Evolutionary conservation across 2,888 invertebrate genomes (phyloP).

Genomic region (Chironomus tentans): DNA sequence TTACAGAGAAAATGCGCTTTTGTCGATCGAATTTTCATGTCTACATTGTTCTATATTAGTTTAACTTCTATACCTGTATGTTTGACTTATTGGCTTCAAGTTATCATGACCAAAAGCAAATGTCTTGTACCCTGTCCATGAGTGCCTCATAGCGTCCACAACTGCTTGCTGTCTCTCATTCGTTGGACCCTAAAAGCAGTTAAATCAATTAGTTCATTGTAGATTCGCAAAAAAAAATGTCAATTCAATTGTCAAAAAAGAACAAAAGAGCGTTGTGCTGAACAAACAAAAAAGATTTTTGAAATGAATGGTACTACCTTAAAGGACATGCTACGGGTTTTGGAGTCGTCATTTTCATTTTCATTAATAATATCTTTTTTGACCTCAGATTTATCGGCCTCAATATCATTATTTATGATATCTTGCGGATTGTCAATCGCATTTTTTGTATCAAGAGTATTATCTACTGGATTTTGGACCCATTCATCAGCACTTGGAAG

Average conservation of each 20-base stretch:
- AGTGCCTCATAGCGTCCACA: conserved; percentile 81
- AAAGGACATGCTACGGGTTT: neutral
- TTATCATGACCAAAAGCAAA: conserved; percentile 98
- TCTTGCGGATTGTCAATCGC: conserved; percentile 37
- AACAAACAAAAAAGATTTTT: conserved; percentile 31
- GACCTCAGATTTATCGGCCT: conserved; percentile 29
- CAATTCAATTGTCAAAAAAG: neutral
- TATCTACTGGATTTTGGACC: neutral
- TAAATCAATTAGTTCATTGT: conserved; percentile 17
- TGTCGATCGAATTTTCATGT: too few relatives aligned
- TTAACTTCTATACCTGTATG: conserved; percentile 42
- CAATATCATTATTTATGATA: conserved; percentile 32
- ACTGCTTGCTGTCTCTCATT: conserved; percentile 78
- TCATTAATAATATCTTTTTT: neutral
- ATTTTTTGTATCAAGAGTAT: conserved; percentile 32
- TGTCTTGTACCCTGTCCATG: conserved; percentile 88
- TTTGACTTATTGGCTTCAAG: conserved; percentile 78
- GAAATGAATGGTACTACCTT: conserved; percentile 34
- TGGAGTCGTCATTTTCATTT: conserved; percentile 10
- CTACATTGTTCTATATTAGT: too few relatives aligned
- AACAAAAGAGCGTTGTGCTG: neutral
- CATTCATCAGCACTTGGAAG: conserved; percentile 9
- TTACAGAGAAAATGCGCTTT: too few relatives aligned
- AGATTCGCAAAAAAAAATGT: neutral
- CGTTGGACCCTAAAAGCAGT: conserved; percentile 54